Evolutionary conservation across 2,797 vertebrate genomes (phyloP).

Genomic region (Anguilla anguilla): DNA sequence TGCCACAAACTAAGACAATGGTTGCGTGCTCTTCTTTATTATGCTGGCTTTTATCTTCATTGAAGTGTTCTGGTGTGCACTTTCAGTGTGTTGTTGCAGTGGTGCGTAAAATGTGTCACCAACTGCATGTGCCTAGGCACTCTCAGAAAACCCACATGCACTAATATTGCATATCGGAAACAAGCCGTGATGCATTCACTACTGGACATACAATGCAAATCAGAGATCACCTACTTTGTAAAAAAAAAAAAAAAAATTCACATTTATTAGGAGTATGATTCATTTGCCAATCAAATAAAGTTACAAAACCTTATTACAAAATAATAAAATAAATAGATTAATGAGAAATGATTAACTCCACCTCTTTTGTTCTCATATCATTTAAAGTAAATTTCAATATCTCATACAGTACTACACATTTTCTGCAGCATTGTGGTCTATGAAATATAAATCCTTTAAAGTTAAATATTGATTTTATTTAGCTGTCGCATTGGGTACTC

Average conservation of each 20-base stretch:
- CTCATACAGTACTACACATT: slow-evolving; percentile 10
- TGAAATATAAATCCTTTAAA: slow-evolving; percentile 58
- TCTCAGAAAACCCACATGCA: slow-evolving; percentile 43
- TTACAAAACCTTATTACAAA: background rate
- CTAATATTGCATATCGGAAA: slow-evolving; percentile 28
- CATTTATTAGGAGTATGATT: slow-evolving; percentile 32
- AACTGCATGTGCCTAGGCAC: slow-evolving; percentile 40
- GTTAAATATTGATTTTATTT: slow-evolving; percentile 68
- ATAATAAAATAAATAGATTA: slow-evolving; percentile 23
- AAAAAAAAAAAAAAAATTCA: too few species aligned
- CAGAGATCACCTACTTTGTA: slow-evolving; percentile 35
- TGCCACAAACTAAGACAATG: slow-evolving; percentile 42
- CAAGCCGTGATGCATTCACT: slow-evolving; percentile 44
- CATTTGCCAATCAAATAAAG: slow-evolving; percentile 45
- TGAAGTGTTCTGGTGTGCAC: background rate
- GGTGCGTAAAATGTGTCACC: slow-evolving; percentile 65
- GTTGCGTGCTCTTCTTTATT: background rate
- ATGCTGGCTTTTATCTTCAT: slow-evolving; percentile 13
- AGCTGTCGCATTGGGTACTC: slow-evolving; percentile 47
- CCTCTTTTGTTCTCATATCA: background rate
- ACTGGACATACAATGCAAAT: slow-evolving; percentile 37
- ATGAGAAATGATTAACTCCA: background rate
- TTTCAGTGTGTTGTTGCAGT: slow-evolving; percentile 60
- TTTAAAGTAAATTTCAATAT: slow-evolving; percentile 23
- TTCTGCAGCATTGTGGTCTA: slow-evolving; percentile 40